Percentiles rank a stretch among this genome's conserved stretches.
These are phyloP conservation scores for Phymanthus crucifer DNA, from an alignment of 92 coral and sea anemone species.

Conservation along the genomic window DNA sequence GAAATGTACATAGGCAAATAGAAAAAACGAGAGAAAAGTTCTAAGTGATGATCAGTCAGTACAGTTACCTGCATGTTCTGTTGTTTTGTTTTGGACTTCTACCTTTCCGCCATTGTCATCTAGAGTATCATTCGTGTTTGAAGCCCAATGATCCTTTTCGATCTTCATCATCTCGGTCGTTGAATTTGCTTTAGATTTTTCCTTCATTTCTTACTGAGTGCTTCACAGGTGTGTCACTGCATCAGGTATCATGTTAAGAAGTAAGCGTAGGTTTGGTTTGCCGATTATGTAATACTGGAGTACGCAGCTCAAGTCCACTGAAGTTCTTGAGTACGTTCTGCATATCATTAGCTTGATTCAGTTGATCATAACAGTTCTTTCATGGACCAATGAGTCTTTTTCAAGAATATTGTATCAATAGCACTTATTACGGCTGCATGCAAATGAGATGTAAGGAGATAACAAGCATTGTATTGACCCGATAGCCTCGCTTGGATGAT, in stretches of 20 bases:
- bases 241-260: background rate
- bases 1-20: too few species aligned
- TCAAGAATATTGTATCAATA: too few species aligned
- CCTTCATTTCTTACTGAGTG: background rate
- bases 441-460: too few species aligned
- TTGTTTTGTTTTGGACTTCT: background rate
- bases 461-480: too few species aligned
- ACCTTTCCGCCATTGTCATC: background rate
- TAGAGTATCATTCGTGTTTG: background rate
- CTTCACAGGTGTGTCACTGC: background rate
- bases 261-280: background rate
- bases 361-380: background rate
- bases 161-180: conserved; percentile 2
- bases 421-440: too few species aligned
- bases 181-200: background rate
- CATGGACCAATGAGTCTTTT: background rate
- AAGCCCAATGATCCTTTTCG: conserved; percentile 20
- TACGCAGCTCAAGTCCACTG: background rate
- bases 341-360: background rate
- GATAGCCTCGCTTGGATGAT: too few species aligned
- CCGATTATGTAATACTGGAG: background rate
- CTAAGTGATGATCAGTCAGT: background rate
- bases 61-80: background rate
- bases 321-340: background rate
- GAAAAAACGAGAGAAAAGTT: too few species aligned